Base-by-base conservation (phyloP, 92 coral and sea anemone species). In the Phenganax marumi region DNA sequence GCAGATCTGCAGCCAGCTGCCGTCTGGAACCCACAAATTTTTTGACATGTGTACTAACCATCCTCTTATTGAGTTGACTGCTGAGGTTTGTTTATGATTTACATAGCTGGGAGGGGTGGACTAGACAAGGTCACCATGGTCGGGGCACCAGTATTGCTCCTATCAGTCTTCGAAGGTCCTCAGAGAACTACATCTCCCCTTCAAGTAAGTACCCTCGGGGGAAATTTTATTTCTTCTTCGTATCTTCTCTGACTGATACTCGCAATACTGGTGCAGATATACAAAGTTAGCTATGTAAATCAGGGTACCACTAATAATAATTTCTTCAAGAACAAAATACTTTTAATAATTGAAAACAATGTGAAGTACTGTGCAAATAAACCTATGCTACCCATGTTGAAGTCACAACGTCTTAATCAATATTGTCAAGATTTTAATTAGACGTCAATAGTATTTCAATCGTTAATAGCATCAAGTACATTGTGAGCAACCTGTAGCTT, bases 181-280 rank as follows among this genome's bases (percentile, higher is more conserved):
- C 62, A n/a, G 79, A 73, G 60, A 68, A 68, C 55, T 72, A 72
- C 77, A 72, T 72, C 77, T 72, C 77, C 77, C 77, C 77, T 46
- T 72, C 77, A 72, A 19, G 57, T 72, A 14, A 43, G 75, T 69
- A 69, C 11, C 75, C 19, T 24, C 77, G 23, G 55, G 77, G 54
- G 73, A 68, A 68, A 68, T 68, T 68, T 68, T 12, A 68, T 68
- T 57, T 69, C 48, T 81, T 64, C 63, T 81, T 81, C 77, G 6
- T 39, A 50, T 78, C 80, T 81, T 69, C 60, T 81, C 62, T 22
- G 85, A 81, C 80, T 81, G 43, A 5, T 81, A 47, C 39, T 81
- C 78, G 55, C 79, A 81, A 81, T 65, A 81, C 85, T 50, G 60
- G 56, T 81, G 79, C 80, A 81, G 85, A 66, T 50, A 50, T 69